Base-by-base conservation (phyloP, 2,113 vertebrate genomes). In the Lophius piscatorius region DNA sequence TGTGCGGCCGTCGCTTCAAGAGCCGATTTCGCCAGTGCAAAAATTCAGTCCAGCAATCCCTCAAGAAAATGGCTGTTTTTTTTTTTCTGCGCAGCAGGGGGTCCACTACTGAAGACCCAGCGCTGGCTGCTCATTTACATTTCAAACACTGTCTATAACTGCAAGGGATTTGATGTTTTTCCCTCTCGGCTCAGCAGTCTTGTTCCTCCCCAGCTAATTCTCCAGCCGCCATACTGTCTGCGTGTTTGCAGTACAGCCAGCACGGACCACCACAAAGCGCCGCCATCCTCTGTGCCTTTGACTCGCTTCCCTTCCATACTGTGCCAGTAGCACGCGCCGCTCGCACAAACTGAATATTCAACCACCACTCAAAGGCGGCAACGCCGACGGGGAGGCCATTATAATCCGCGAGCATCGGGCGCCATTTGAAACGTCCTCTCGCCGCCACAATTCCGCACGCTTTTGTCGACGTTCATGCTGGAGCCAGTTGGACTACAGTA, bases 71-170 rank as follows among this genome's bases (percentile, higher is more conserved):
- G 79, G 47, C 65, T 62, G 74, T 22, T 69, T 77, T 58, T 35
- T 13, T 65, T 35, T 65, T 46, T 26, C 41, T 7, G 63, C 78
- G 1, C 79, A 74, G 71, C 85, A 87, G 82, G 88, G 76, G 85
- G 81, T 88, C 85, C 58, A 76, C 84, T 77, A 85, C 78, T 83
- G 83, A 90, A 78, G 71, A 70, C 83, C 75, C n/a, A 61, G 78
- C 80, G 45, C 84, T 69, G 80, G 62, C 76, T 86, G 75, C 83
- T 88, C 81, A 90, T 90, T 90, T 90, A 80, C 88, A 90, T 89
- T 88, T 89, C 87, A 90, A 90, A 90, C 87, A 71, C 81, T 22
- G 82, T 87, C 85, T 80, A 84, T 83, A 87, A 85, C 87, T 90
- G 82, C 84, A 67, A 88, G 88, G 82, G 88, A 88, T 89, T 89